phyloP scores from a whole-genome alignment of 2,113 vertebrate species.

The Hyla sarda region DNA sequence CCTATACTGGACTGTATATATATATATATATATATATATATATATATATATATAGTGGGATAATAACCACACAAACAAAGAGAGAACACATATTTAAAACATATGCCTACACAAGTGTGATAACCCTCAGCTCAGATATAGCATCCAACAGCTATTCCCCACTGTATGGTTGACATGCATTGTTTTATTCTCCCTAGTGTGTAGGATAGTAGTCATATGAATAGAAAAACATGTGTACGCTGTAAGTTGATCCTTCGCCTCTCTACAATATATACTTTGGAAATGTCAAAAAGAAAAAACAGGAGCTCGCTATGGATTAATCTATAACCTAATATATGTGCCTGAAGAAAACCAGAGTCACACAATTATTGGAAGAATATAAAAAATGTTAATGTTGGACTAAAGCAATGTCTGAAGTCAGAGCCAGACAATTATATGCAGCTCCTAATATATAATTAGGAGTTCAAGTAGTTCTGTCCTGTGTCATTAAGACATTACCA shows the following conservation, averaged over 20 bases:
- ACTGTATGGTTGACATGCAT: no score
- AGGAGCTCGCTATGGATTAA: neutral
- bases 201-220: no score
- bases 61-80: no score
- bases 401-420: neutral
- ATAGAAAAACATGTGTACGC: neutral
- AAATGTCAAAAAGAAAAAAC: neutral
- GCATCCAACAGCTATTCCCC: no score
- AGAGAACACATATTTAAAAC: no score
- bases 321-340: neutral
- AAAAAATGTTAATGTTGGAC: neutral
- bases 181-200: no score
- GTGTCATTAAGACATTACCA: neutral
- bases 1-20: no score
- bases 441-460: neutral
- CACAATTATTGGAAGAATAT: neutral
- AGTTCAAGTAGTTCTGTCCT: no score
- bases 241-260: neutral
- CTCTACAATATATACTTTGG: neutral
- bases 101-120: no score
- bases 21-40: no score
- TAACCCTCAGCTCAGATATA: no score
- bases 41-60: no score
- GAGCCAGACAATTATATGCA: neutral
- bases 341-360: neutral